Evolutionary conservation across 2,888 invertebrate species (phyloP).

Genomic region (Cordilura impudica): DNA sequence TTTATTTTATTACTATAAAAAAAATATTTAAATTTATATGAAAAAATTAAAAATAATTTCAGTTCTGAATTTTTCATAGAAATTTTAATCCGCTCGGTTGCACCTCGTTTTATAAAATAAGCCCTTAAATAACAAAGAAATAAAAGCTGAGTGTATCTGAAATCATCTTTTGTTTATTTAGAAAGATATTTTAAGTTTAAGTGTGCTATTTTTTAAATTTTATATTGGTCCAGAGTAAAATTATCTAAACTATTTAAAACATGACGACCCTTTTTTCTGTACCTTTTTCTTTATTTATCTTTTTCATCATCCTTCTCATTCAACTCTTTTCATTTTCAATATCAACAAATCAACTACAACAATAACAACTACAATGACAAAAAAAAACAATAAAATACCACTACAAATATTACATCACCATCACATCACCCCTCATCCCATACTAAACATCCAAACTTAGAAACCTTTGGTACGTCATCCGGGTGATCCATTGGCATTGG

Average conservation of each 20-base stretch:
- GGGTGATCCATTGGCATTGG: constrained; percentile 86
- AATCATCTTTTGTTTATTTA: too few species aligned
- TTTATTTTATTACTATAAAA: too few species aligned
- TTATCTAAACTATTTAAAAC: constrained; percentile 64
- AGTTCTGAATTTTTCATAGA: too few species aligned
- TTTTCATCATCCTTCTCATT: constrained; percentile 31
- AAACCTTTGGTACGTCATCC: constrained; percentile 92
- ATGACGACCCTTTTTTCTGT: constrained; percentile 55
- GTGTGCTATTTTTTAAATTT: neutral
- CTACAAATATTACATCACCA: constrained; percentile 30
- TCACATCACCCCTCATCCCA: constrained; percentile 47
- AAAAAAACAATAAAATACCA: constrained; percentile 27
- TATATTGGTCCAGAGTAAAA: neutral
- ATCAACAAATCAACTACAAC: constrained; percentile 51
- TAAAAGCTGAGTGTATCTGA: too few species aligned
- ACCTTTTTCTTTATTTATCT: constrained; percentile 27
- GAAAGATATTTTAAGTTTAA: too few species aligned
- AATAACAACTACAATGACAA: constrained; percentile 54
- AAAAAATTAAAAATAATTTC: too few species aligned
- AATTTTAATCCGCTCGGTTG: too few species aligned
- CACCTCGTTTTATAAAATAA: too few species aligned
- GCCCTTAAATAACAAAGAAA: too few species aligned
- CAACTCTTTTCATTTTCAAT: constrained; percentile 40
- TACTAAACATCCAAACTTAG: constrained; percentile 77
- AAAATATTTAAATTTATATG: too few species aligned